Percentiles rank a stretch among this genome's conserved stretches.
Evolutionary conservation across 64 coral and sea anemone species (phyloP).

Genomic region (Stichodactyla mertensii): DNA sequence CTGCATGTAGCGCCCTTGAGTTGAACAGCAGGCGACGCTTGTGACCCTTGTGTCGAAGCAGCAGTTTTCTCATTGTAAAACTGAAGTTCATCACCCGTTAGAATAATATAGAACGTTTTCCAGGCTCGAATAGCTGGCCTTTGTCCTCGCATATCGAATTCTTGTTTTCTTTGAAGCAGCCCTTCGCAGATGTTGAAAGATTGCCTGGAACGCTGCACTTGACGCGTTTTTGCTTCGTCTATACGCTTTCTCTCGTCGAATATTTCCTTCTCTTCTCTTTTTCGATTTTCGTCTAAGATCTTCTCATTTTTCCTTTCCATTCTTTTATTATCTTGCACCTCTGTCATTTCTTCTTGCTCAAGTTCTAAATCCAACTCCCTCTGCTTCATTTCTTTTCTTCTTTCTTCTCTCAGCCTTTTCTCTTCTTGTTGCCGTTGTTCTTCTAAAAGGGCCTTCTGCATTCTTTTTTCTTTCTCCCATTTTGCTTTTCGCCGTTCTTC

Average conservation of each 20-base stretch:
- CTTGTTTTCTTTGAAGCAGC: constrained; percentile 77
- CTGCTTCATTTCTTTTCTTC: constrained; percentile 21
- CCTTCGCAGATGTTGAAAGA: constrained; percentile 32
- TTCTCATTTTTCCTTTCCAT: constrained; percentile 23
- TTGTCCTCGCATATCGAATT: constrained; percentile 58
- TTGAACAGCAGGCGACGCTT: constrained; percentile 38
- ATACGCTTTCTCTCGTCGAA: constrained; percentile 23
- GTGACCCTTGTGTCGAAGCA: constrained; percentile 27
- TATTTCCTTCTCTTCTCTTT: constrained; percentile 36
- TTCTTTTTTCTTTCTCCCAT: constrained; percentile 32
- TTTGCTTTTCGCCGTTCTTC: constrained; percentile 28
- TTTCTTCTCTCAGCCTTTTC: constrained; percentile 34
- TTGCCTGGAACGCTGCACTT: constrained; percentile 9
- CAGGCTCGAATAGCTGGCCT: constrained; percentile 53
- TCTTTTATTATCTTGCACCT: constrained; percentile 7
- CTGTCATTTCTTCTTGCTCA: constrained; percentile 31
- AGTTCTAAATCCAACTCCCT: constrained; percentile 16
- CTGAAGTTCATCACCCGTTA: constrained; percentile 54
- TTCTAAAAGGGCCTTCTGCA: not conserved
- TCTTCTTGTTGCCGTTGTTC: constrained; percentile 21
- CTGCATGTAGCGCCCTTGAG: constrained; percentile 54
- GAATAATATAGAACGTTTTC: constrained; percentile 68
- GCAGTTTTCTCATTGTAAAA: constrained; percentile 78
- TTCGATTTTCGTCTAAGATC: constrained; percentile 21
- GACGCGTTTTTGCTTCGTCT: constrained; percentile 19